Evolutionary conservation across 1,140 invertebrate species (phyloP).

Genomic region (Drosophila willistoni): DNA sequence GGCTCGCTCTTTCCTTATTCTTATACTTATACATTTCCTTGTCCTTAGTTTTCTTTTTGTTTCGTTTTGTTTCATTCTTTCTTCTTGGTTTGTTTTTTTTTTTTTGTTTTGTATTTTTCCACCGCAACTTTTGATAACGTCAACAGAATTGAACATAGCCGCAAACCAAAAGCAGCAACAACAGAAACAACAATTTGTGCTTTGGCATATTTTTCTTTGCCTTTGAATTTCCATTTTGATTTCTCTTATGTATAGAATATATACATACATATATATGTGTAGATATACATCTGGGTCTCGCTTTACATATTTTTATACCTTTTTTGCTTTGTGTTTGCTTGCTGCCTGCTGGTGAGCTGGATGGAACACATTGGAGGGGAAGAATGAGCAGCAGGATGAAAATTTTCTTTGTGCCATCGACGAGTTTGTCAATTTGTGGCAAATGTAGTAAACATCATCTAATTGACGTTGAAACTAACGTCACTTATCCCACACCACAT

Average conservation of each 20-base stretch:
- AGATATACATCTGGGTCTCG: conserved; percentile 15
- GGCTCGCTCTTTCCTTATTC: conserved; percentile 45
- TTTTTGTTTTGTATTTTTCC: conserved; percentile 32
- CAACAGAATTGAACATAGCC: conserved; percentile 73
- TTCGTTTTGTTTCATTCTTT: conserved; percentile 11
- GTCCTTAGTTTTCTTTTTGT: conserved; percentile 15
- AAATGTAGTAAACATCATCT: conserved; percentile 78
- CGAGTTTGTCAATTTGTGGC: conserved; percentile 75
- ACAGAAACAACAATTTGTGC: conserved; percentile 41
- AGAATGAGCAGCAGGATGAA: conserved; percentile 5
- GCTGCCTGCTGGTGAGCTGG: conserved; percentile 5
- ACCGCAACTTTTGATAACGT: conserved; percentile 78
- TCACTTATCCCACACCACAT: conserved; percentile 21
- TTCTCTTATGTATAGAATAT: conserved; percentile 9
- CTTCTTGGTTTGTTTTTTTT: conserved; percentile 14
- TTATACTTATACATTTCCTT: conserved; percentile 24
- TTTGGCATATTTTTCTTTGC: conserved; percentile 61
- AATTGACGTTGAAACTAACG: conserved; percentile 76
- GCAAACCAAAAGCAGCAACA: conserved; percentile 63
- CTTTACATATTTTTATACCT: conserved; percentile 51
- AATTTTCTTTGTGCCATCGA: conserved; percentile 47
- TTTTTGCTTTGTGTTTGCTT: conserved; percentile 16
- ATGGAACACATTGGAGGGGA: background rate
- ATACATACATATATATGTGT: background rate
- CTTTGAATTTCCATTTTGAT: conserved; percentile 67